Conservation (phyloP, 2,888 invertebrate genomes). For the Noctua fimbriata region DNA sequence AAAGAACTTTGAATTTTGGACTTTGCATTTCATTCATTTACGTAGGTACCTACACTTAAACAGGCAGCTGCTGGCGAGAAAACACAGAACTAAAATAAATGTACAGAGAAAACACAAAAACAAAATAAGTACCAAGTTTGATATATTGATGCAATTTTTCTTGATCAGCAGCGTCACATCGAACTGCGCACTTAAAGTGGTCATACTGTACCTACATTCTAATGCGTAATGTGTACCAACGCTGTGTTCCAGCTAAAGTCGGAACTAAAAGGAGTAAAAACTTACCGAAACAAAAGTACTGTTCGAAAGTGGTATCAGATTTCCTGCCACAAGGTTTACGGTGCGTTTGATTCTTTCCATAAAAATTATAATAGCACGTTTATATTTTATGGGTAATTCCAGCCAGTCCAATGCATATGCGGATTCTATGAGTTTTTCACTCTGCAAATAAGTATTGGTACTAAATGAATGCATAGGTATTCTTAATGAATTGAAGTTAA, state of each 20-base stretch:
- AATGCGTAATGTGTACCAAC: not conserved
- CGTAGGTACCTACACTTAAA: too few relatives aligned
- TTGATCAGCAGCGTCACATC: not conserved
- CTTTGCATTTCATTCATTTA: too few relatives aligned
- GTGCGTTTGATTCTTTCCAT: slow-evolving; percentile 85
- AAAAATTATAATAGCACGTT: slow-evolving; percentile 77
- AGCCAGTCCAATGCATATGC: slow-evolving; percentile 79
- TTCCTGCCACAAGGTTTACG: slow-evolving; percentile 81
- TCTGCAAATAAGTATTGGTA: slow-evolving; percentile 33
- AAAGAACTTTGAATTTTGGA: too few relatives aligned
- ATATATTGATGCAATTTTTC: not conserved
- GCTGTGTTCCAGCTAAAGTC: not conserved
- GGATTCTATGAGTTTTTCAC: slow-evolving; percentile 65
- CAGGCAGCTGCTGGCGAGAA: not conserved
- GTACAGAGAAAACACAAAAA: not conserved
- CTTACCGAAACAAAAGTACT: slow-evolving; percentile 79
- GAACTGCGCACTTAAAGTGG: not conserved
- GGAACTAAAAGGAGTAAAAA: not conserved
- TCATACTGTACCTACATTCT: not conserved
- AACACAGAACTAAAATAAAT: too few relatives aligned
- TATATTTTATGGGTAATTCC: slow-evolving; percentile 67
- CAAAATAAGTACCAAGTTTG: not conserved
- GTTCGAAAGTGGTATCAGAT: slow-evolving; percentile 83
- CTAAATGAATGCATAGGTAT: not conserved
- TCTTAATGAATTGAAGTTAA: not conserved